Percentiles rank a stretch among this genome's conserved stretches.
phyloP scores from a whole-genome alignment of 2,797 vertebrate species.

The Sebastes dallii region DNA sequence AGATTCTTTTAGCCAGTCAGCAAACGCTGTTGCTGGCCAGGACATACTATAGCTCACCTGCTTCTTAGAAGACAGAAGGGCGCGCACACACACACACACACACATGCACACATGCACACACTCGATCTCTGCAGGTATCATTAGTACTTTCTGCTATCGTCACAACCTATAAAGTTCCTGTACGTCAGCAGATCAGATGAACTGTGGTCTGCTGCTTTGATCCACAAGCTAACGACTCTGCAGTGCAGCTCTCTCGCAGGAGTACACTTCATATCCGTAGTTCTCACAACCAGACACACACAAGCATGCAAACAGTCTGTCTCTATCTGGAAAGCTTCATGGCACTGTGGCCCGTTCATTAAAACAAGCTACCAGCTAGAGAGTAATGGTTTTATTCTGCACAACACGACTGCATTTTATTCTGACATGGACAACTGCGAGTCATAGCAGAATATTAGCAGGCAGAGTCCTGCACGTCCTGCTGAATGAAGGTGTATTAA shows the following conservation, averaged over 20 bases:
- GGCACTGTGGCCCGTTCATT: background rate
- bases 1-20: conserved; percentile 19
- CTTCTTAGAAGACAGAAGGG: background rate
- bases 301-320: background rate
- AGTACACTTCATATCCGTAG: background rate
- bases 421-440: background rate
- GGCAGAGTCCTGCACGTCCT: background rate
- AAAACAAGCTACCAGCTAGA: background rate
- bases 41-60: conserved; percentile 23
- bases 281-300: background rate
- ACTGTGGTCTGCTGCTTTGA: background rate
- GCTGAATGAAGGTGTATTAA: background rate
- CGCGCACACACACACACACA: background rate
- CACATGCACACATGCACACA: background rate
- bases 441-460: background rate
- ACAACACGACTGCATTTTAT: background rate
- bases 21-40: background rate
- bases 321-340: background rate
- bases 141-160: background rate
- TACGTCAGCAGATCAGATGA: background rate
- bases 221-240: background rate
- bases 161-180: background rate
- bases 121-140: background rate
- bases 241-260: background rate
- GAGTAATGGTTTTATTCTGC: background rate